Base-by-base conservation (phyloP, 2,888 invertebrate genomes). In the Lasioglossum zephyrum region DNA sequence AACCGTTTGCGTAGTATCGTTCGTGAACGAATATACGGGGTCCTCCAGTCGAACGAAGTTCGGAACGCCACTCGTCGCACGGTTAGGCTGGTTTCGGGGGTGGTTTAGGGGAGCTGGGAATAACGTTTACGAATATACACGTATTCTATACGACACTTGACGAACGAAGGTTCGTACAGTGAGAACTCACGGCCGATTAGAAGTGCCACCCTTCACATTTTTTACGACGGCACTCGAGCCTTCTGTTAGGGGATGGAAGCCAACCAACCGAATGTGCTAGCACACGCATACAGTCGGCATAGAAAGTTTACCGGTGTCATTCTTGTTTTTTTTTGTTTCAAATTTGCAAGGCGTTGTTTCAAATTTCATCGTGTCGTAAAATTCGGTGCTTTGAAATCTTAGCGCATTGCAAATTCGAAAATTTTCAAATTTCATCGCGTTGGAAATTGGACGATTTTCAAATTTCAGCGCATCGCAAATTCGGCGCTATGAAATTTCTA, bases 141-240 rank as follows among this genome's bases (percentile, higher is more conserved):
- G 78, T 73, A 79, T 84, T 80, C 60, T 22, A 26, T n/a, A 3
- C 39, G 57, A 63, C 41, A 41, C 1, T n/a, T 47, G 26, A 60
- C 60, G n/a, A 57, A 36, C 41, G 49, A 79, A 53, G 39, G 75
- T 47, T 26, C 69, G 73, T 57, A 74, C 36, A 49, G 78, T 31
- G 44, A 79, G 76, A 81, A 57, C 79, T 80, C 82, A 86, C 79
- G 87, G 77, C 70, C 87, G 87, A 87, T 87, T 87, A 86, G 77
- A 87, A 87, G 77, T 80, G 79, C 57, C 83, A 53, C 87, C 76
- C 78, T 81, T 79, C 79, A 77, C 81, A 77, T 77, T 81, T 83
- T 80, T 77, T 69, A 76, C 69, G 49, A 9, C 36, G 60, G 39
- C 83, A 76, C 87, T 87, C 81, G 77, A 87, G 13, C 36, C 86